phyloP scores from a whole-genome alignment of 1,140 invertebrate species.

The Drosophila biarmipes region DNA sequence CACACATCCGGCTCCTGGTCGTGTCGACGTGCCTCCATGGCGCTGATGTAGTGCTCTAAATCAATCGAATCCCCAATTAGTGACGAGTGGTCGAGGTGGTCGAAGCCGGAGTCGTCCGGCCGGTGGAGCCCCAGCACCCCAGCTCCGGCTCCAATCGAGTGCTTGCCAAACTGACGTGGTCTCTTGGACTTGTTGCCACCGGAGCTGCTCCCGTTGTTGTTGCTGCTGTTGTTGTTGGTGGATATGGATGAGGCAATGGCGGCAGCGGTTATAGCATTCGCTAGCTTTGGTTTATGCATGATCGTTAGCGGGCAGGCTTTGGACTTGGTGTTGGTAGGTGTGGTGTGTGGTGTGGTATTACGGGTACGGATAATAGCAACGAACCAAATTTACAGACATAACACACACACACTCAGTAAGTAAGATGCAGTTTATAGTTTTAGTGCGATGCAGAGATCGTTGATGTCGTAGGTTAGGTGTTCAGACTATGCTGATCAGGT shows the following conservation, averaged over 20 bases:
- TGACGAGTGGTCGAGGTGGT: constrained; percentile 56
- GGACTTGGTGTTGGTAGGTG: constrained; percentile 10
- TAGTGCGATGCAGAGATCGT: constrained; percentile 37
- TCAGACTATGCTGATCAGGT: constrained; percentile 35
- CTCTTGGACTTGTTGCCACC: constrained; percentile 51
- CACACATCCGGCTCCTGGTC: constrained; percentile 89
- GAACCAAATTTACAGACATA: constrained; percentile 65
- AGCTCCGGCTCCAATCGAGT: constrained; percentile 4
- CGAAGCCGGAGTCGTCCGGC: constrained; percentile 55
- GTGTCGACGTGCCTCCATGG: constrained; percentile 85
- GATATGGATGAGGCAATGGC: constrained; percentile 81
- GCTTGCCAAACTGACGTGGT: constrained; percentile 40
- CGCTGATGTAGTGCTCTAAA: constrained; percentile 86
- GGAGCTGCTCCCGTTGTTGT: constrained; percentile 42
- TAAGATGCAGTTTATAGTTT: constrained; percentile 47
- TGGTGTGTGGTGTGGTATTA: constrained; percentile 55
- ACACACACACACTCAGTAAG: constrained; percentile 45
- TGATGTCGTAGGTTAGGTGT: constrained; percentile 54
- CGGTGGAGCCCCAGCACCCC: constrained; percentile 13
- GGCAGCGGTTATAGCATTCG: constrained; percentile 78
- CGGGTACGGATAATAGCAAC: constrained; percentile 51
- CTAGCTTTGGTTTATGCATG: constrained; percentile 82
- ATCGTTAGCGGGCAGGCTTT: constrained; percentile 59
- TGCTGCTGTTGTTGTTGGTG: constrained; percentile 59
- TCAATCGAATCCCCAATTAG: constrained; percentile 83